Conservation (phyloP, 2,888 invertebrate species). For the Luperina testacea region DNA sequence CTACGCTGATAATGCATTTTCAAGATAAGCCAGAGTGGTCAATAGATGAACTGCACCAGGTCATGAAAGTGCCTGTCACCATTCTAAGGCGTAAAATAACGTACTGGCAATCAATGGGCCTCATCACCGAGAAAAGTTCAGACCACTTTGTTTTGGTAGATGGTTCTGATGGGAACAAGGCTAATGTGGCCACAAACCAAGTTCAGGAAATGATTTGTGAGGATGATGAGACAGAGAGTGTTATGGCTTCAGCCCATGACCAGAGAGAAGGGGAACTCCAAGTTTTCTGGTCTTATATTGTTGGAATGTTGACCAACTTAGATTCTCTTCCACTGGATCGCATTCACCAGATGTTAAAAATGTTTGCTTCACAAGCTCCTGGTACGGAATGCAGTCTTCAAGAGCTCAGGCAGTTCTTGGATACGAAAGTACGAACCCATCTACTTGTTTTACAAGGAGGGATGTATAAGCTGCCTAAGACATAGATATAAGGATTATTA, state of each 20-base stretch:
- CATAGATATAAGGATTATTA: conserved; percentile 72
- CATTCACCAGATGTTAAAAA: conserved; percentile 98
- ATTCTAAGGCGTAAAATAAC: conserved; percentile 96
- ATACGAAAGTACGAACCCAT: conserved; percentile 97
- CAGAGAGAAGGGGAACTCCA: conserved; percentile 98
- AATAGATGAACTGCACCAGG: conserved; percentile 95
- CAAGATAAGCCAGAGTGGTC: conserved; percentile 96
- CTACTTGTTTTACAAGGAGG: conserved; percentile 96
- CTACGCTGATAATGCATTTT: conserved; percentile 98
- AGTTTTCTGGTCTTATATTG: conserved; percentile 98
- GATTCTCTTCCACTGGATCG: conserved; percentile 97
- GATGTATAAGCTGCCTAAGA: conserved; percentile 96
- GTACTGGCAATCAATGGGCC: conserved; percentile 98
- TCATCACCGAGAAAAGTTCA: conserved; percentile 93
- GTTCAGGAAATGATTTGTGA: conserved; percentile 93
- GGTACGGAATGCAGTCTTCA: conserved; percentile 96
- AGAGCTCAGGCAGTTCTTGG: conserved; percentile 96
- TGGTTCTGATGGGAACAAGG: conserved; percentile 88
- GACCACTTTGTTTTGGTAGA: conserved; percentile 94
- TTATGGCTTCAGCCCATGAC: conserved; percentile 98
- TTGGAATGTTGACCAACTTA: conserved; percentile 98
- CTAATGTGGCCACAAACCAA: conserved; percentile 89
- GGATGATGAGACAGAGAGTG: conserved; percentile 97
- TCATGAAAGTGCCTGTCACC: conserved; percentile 96
- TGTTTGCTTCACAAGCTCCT: conserved; percentile 98